Conservation (phyloP, 2,888 invertebrate species). For the Hydriomena furcata region DNA sequence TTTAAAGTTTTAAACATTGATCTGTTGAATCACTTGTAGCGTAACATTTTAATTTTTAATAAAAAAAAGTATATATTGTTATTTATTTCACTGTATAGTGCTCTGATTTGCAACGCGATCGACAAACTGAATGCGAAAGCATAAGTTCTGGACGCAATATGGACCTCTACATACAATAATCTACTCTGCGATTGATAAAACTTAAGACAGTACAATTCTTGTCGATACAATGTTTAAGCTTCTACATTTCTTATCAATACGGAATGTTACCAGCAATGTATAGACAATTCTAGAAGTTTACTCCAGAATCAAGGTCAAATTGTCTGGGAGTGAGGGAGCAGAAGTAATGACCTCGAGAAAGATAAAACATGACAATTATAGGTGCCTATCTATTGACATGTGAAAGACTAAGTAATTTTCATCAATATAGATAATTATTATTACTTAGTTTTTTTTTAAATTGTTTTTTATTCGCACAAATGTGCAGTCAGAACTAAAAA, state of each 20-base stretch:
- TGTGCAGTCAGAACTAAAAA: too few relatives aligned
- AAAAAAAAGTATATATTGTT: conserved; percentile 10
- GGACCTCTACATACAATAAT: conserved; percentile 29
- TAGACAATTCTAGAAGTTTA: conserved; percentile 28
- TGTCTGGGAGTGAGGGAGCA: conserved; percentile 26
- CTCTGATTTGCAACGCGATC: conserved; percentile 47
- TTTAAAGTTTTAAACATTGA: too few relatives aligned
- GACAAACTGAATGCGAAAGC: conserved; percentile 51
- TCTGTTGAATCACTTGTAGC: too few relatives aligned
- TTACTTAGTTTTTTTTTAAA: too few relatives aligned
- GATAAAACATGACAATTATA: conserved; percentile 49
- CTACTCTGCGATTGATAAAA: conserved; percentile 34
- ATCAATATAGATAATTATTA: too few relatives aligned
- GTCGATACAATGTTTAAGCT: conserved; percentile 38
- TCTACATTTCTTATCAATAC: neutral
- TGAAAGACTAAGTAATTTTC: too few relatives aligned
- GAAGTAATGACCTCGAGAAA: conserved; percentile 58
- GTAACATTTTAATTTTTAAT: conserved; percentile 6
- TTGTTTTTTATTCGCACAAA: too few relatives aligned
- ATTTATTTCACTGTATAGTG: conserved; percentile 55
- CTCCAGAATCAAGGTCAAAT: conserved; percentile 17
- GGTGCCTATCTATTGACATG: too few relatives aligned
- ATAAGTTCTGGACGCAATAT: conserved; percentile 49
- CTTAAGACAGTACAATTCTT: conserved; percentile 40
- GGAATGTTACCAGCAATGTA: conserved; percentile 34